Base-by-base conservation (phyloP, 2,113 vertebrate genomes). In the Notechis scutatus region DNA sequence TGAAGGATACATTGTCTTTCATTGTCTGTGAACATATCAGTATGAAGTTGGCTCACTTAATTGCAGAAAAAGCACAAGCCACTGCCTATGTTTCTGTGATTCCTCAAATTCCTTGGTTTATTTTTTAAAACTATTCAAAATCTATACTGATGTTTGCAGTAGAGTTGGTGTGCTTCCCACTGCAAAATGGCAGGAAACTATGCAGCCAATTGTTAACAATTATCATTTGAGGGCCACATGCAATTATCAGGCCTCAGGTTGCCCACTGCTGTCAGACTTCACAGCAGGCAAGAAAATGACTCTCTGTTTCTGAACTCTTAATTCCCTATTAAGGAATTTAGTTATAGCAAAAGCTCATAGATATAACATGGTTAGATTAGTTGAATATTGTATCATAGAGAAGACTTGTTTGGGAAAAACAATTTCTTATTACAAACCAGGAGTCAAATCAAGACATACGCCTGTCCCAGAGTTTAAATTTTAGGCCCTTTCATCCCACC, bases 21-120 rank as follows among this genome's bases (percentile, higher is more conserved):
- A 98, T 97, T 98, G 98, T 98, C 98, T 97, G 97, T 98, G 97
- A 97, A 96, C 93, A 91, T 97, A 97, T 96, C 98, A 98, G 97
- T 97, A 87, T 95, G 97, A 96, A 96, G 87, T 97, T 98, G 98
- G 97, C 98, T 98, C 98, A 96, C 98, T 97, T 98, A 98, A 98
- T 98, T 98, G 97, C 97, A 97, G 94, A 97, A 96, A 97, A 97
- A 97, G 96, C 96, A 95, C 97, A 97, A 97, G 95, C 97, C 97
- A 96, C 92, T 95, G 69, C 96, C 92, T 96, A 93, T 95, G 94
- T 96, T 95, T 91, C 92, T 96, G 95, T 93, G 24, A n/a, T 95
- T 95, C 93, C 91, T 96, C 95, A 81, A 94, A 95, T 61, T 61
- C 59, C 59, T 69, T 34, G 29, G 14, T 18, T 34, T 74, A 5